These are phyloP conservation scores for Haliclona indistincta DNA, from an alignment of 37 sponge, comb jelly and placozoan genomes.

Conservation along the genomic window DNA sequence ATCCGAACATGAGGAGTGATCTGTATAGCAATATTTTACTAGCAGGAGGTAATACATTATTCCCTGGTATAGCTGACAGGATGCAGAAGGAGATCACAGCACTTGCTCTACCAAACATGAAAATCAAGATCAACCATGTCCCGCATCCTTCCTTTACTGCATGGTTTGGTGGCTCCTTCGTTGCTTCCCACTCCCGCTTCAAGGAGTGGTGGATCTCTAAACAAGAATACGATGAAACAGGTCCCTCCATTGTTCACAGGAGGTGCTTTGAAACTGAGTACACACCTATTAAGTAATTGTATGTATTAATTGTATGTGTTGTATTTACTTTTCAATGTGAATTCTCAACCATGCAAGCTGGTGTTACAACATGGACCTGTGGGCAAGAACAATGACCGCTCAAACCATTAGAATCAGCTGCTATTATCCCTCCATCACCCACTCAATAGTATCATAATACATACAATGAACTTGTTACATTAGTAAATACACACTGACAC, in stretches of 20 bases:
- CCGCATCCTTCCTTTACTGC: slow-evolving; percentile 99
- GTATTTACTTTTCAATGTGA: no score
- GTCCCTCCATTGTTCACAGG: slow-evolving; percentile 99
- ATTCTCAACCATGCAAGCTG: no score
- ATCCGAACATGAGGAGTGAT: slow-evolving; percentile 98
- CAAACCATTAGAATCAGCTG: no score
- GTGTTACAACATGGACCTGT: no score
- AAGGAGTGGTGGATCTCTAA: slow-evolving; percentile 99
- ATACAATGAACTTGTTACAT: no score
- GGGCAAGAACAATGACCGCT: no score
- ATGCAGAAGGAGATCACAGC: not conserved
- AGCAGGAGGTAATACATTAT: not conserved
- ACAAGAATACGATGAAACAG: slow-evolving; percentile 99
- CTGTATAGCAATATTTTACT: slow-evolving; percentile 92
- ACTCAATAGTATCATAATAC: no score
- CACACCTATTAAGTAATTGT: no score
- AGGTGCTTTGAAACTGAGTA: no score
- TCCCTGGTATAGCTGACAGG: slow-evolving; percentile 3
- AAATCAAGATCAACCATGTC: slow-evolving; percentile 39
- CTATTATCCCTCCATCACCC: no score
- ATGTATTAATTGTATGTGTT: no score
- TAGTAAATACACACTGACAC: no score
- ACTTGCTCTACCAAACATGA: not conserved
- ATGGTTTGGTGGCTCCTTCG: slow-evolving; percentile 99
- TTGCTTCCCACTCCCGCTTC: slow-evolving; percentile 99